Evolutionary conservation across 2,888 invertebrate species (phyloP), one percentile per base, ranked within the genome.

Genomic region (Ophioninae sp.): DNA sequence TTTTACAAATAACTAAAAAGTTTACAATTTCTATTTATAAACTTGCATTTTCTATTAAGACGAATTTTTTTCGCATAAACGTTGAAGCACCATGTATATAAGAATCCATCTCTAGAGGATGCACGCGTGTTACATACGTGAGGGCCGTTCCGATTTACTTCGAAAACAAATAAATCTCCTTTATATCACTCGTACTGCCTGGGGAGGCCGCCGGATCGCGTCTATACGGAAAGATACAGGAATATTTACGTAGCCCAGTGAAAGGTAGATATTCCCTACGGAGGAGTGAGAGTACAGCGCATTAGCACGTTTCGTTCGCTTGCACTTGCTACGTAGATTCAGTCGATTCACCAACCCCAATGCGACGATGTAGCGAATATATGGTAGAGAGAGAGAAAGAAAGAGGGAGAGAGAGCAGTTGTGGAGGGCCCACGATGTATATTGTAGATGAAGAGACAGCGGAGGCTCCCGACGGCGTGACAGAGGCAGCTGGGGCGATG

Each of bases 401-500:
- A 3, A 30, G 30, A 30, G 30, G 61, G 82, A 84, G 80, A 83
- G 75, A 79, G 86, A 86, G 86, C 83, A 3, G 17, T 8, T 61
- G n/a, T 30, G n/a, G 37, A 7, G 13, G 30, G 37, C 8, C 9
- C 13, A 30, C 20, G 10, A 77, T 63, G 22, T 56, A 51, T 56
- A 22, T 64, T n/a, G 30, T 17, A n/a, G 68, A 68, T 22, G 37
- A 75, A 8, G 23, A 20, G 56, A 30, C 30, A 67, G 67, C 41
- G 64, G 61, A 73, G 44, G 13, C 65, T 20, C 65, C 59, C 59
- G 51, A 13, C 39, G 56, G 67, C 23, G 58, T 37, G 17, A 30
- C 51, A 64, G 17, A 58, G 69, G 51, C 22, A 58, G 56, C 6
- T 17, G 65, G 41, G 67, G 51, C 74, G 63, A 69, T 41, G 10